phyloP scores from a whole-genome alignment of 2,888 invertebrate species.

The Meta bourneti region DNA sequence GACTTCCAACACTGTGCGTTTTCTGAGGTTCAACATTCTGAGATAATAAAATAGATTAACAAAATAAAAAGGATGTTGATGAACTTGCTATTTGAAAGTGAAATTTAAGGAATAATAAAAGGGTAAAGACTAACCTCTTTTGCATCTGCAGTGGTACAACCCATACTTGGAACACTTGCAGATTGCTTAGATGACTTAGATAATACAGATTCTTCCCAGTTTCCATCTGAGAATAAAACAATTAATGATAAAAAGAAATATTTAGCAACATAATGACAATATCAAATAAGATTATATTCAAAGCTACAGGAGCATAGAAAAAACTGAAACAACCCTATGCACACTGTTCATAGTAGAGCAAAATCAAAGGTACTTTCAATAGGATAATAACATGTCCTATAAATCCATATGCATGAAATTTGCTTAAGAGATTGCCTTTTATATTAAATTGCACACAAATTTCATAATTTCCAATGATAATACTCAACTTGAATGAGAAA shows the following conservation, averaged over 20 bases:
- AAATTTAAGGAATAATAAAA: neutral
- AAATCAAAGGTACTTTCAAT: neutral
- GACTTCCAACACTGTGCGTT: conserved; percentile 72
- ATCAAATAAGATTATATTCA: neutral
- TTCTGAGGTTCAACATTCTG: conserved; percentile 74
- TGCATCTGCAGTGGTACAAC: conserved; percentile 57
- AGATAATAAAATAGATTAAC: neutral
- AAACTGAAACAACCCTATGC: neutral
- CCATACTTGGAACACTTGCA: conserved; percentile 72
- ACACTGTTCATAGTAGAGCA: neutral
- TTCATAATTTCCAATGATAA: too few relatives aligned
- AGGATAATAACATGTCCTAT: neutral
- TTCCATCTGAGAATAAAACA: conserved; percentile 55
- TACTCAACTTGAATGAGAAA: neutral
- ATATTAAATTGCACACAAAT: too few relatives aligned
- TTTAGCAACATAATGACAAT: neutral
- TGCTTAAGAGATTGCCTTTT: too few relatives aligned
- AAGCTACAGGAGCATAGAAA: neutral
- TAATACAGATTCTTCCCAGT: conserved; percentile 69
- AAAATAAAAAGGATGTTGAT: neutral
- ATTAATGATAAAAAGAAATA: neutral
- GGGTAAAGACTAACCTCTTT: conserved; percentile 47
- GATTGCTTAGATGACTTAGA: conserved; percentile 75
- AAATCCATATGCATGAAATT: neutral
- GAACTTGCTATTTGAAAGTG: neutral